These are phyloP conservation scores for Cranoglanis bouderius DNA, from an alignment of 2,113 vertebrate species.

Conservation along the genomic window DNA sequence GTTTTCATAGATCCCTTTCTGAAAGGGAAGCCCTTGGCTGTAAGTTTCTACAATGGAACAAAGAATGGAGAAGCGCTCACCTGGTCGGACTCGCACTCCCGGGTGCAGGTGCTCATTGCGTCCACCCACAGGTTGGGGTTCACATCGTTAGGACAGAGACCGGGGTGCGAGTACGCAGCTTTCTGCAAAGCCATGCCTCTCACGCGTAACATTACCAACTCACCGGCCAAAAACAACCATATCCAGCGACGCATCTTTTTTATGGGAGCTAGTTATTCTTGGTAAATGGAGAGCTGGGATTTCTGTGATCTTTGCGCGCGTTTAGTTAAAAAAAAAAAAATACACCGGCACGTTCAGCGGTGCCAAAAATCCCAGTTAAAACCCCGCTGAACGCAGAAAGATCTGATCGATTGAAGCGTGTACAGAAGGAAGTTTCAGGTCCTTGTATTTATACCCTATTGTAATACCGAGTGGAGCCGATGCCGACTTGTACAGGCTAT, in stretches of 20 bases:
- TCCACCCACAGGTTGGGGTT: slow-evolving; percentile 99
- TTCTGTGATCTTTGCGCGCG: slow-evolving; percentile 1
- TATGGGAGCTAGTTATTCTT: not conserved
- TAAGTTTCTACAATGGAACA: not conserved
- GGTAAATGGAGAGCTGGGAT: not conserved
- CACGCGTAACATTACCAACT: slow-evolving; percentile 68
- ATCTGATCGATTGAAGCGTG: not conserved
- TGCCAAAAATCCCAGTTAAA: slow-evolving; percentile 17
- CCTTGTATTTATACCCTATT: slow-evolving; percentile 78
- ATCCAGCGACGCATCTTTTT: slow-evolving; percentile 74
- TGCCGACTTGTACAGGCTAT: slow-evolving; percentile 38
- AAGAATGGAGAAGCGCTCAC: slow-evolving; percentile 68
- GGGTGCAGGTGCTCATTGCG: slow-evolving; percentile 94
- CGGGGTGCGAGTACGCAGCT: slow-evolving; percentile 83
- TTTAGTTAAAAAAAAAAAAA: not conserved
- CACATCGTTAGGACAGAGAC: slow-evolving; percentile 98
- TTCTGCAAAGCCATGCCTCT: slow-evolving; percentile 74
- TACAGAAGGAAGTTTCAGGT: slow-evolving; percentile 52
- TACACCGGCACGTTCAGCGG: not conserved
- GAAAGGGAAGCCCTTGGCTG: not conserved
- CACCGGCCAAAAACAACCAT: slow-evolving; percentile 78
- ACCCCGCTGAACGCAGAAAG: not conserved
- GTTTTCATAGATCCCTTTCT: not conserved
- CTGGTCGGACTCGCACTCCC: slow-evolving; percentile 90
- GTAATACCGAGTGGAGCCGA: slow-evolving; percentile 39